Base-by-base conservation (phyloP, 2,113 vertebrate species). In the Serranochromis macrocephalus region DNA sequence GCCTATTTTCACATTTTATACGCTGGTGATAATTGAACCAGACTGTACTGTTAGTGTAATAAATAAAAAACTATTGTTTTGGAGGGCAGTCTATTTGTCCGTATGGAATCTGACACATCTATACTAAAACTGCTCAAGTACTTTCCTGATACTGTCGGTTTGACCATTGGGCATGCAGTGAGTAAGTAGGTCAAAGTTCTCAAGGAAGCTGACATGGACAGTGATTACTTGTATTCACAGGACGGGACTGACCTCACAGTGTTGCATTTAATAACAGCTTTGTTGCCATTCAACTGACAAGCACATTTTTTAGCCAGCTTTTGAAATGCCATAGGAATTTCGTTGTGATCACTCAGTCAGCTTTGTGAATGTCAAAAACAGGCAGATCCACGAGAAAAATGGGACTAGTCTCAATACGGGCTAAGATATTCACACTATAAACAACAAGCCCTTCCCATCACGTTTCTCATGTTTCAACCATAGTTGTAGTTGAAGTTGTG, bases 1-100 rank as follows among this genome's bases (percentile, higher is more conserved):
- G 83, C 45, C 71, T 83, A 88, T 93, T 89, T 92, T 84, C 81
- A 89, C 87, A 87, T 82, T 83, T 89, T 58, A 87, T 49, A 73
- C 3, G 16, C 66, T 73, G 85, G 85, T 14, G 21, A 85, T 13
- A 53, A 63, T 73, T 85, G 85, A 84, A 58, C 63, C 66, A 81
- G 87, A 87, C 61, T 82, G 82, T 42, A 85, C 66, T 81, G 40
- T 57, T 54, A 85, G 80, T 57, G 57, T 54, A 58, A 91, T 84
- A 88, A 90, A 92, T 87, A 51, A 79, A 93, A 45, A 89, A 88
- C 2, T 61, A 73, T 31, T 87, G 71, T 87, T 57, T 88, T 80
- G 84, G 75, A 89, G 49, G 88, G 54, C 82, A 63, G 78, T 78
- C 63, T 5, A 31, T 29, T 66, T 88, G 33, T 80, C 85, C 47